Evolutionary conservation across 2,797 vertebrate species (phyloP).

Genomic region (Tolypeutes matacus): DNA sequence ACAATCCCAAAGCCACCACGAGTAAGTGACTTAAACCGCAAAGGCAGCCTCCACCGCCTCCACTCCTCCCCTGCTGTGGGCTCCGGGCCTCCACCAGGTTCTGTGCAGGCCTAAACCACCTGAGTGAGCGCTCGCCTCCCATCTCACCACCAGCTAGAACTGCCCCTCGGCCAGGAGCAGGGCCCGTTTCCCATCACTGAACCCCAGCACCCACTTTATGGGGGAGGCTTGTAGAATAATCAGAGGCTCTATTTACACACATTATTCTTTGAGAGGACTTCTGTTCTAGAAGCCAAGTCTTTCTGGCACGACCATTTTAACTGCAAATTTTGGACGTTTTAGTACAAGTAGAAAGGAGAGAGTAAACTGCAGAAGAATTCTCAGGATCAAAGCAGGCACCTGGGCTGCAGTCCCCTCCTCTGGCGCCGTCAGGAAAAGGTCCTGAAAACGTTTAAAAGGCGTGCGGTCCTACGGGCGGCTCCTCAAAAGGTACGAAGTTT

Average conservation of each 20-base stretch:
- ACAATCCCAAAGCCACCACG: background rate
- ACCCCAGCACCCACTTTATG: background rate
- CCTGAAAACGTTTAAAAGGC: background rate
- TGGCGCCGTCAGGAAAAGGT: background rate
- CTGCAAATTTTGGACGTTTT: background rate
- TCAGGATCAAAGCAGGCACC: background rate
- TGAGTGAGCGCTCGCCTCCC: background rate
- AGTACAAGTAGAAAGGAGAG: background rate
- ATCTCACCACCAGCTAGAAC: too few relatives aligned
- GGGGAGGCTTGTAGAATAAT: background rate
- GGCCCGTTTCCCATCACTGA: background rate
- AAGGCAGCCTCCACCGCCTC: background rate
- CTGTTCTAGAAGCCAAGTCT: background rate
- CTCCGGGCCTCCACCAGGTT: background rate
- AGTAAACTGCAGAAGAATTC: background rate
- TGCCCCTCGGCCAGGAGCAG: background rate
- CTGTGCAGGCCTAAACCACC: background rate
- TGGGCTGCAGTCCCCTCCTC: too few relatives aligned
- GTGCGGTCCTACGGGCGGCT: background rate
- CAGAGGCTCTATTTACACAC: background rate
- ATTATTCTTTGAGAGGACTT: background rate
- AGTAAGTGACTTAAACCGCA: background rate
- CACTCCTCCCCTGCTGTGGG: background rate
- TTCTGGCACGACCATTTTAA: slow-evolving; percentile 12
- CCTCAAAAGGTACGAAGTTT: background rate